These are phyloP conservation scores for Caenorhabditis panamensis DNA, from an alignment of 2,888 invertebrate species.

Conservation along the genomic window DNA sequence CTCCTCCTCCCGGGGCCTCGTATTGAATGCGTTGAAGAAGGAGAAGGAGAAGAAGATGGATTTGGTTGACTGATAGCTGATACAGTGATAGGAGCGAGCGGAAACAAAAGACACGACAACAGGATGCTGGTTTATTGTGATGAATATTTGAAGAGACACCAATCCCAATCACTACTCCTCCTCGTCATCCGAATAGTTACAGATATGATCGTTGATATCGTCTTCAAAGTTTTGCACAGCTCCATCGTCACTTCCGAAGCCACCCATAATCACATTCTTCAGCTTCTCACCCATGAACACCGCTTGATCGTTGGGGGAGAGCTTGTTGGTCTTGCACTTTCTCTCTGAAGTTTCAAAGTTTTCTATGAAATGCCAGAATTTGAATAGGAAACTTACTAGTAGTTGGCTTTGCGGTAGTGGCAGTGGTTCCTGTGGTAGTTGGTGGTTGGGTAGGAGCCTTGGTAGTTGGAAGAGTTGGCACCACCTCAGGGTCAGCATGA, in stretches of 20 bases:
- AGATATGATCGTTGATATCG: constrained; percentile 69
- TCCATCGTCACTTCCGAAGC: constrained; percentile 58
- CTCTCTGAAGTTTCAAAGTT: constrained; percentile 35
- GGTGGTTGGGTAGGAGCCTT: neutral
- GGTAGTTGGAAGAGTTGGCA: neutral
- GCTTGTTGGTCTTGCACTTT: constrained; percentile 54
- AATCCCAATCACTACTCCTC: neutral
- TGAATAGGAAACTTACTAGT: constrained; percentile 25
- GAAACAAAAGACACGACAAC: neutral
- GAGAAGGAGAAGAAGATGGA: constrained; percentile 16
- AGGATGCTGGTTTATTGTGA: constrained; percentile 39
- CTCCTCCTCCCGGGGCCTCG: neutral
- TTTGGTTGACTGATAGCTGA: constrained; percentile 15
- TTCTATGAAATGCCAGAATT: too few relatives aligned
- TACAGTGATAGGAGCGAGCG: neutral
- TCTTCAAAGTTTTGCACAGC: constrained; percentile 64
- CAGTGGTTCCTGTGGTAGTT: constrained; percentile 22
- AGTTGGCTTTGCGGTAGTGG: constrained; percentile 18
- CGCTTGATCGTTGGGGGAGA: constrained; percentile 70
- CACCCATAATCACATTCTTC: constrained; percentile 66
- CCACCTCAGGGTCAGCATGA: neutral
- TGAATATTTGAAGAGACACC: constrained; percentile 40
- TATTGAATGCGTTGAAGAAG: constrained; percentile 9
- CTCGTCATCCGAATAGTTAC: constrained; percentile 33
- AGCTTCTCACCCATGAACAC: constrained; percentile 71